Base-by-base conservation (phyloP, 2,797 vertebrate genomes). In the Melanotaenia boesemani region DNA sequence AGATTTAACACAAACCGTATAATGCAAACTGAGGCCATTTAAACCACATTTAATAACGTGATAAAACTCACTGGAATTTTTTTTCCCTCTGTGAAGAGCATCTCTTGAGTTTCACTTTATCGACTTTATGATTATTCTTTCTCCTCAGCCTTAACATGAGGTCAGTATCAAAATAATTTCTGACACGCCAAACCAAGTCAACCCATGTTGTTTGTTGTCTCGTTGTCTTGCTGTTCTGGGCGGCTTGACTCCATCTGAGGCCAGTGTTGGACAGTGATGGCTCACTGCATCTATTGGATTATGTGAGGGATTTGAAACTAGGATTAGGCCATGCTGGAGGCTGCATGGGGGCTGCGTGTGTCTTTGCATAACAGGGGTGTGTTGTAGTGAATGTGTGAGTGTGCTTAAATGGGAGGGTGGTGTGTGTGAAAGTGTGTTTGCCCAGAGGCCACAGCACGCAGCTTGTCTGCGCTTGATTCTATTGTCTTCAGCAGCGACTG, bases 231-330 rank as follows among this genome's bases (percentile, higher is more conserved):
- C 28, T 28, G 28, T 28, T 28, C 20, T 6, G 39, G 76, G 73
- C 63, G 76, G 69, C 65, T 56, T 26, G 74, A 44, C 74, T 89
- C 82, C 58, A 75, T 63, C 83, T 71, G 78, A 88, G 91, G 89
- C 81, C 90, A 73, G 75, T 77, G 87, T 41, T 91, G 94, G 94
- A 93, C 93, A 92, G 93, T 88, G 92, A 95, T 90, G 92, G 89
- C 91, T 95, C 93, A 78, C 86, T 92, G 92, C 94, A 92, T 96
- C 95, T 96, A 94, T 92, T 95, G 96, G 96, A 97, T 98, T 97
- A 98, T 72, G 92, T 76, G 82, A 94, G 93, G 96, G 96, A 97
- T 96, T 98, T 97, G 94, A 94, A 91, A 94, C 91, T 85, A 84
- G 91, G 91, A 87, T 94, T 97, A 97, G 95, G 95, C 95, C 94